Conservation (phyloP, 2,113 vertebrate genomes). For the Prochilodus magdalenae region DNA sequence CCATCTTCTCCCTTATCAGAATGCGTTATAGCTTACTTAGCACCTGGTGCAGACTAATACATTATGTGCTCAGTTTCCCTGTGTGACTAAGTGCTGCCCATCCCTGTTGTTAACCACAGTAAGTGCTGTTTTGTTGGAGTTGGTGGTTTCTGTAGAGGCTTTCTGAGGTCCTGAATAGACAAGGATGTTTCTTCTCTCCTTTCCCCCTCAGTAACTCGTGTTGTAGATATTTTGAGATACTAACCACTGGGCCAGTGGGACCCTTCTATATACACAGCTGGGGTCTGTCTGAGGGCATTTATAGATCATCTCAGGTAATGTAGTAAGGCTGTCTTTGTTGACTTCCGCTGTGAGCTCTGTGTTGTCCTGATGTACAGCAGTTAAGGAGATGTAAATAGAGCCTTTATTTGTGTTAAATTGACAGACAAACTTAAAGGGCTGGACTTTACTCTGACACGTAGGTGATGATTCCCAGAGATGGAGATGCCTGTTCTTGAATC, state of each 20-base stretch:
- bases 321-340: not conserved
- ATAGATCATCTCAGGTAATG: not conserved
- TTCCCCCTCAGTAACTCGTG: too few species aligned
- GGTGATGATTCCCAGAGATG: constrained; percentile 36
- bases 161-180: too few species aligned
- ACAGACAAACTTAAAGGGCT: constrained; percentile 52
- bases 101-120: too few species aligned
- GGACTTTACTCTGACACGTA: constrained; percentile 54
- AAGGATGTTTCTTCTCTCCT: too few species aligned
- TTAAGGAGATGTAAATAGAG: constrained; percentile 29
- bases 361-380: not conserved
- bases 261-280: too few species aligned
- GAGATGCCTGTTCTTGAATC: not conserved
- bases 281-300: too few species aligned
- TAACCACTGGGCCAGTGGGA: not conserved
- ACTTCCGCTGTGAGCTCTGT: not conserved
- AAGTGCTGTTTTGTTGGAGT: too few species aligned
- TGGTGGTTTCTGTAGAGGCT: too few species aligned
- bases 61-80: not conserved
- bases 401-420: constrained; percentile 70
- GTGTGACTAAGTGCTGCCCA: not conserved
- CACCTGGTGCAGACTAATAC: not conserved
- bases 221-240: too few species aligned
- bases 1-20: too few species aligned
- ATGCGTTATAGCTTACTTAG: not conserved